These are phyloP conservation scores for Heliconius erato DNA, from an alignment of 2,888 invertebrate genomes.

Conservation along the genomic window DNA sequence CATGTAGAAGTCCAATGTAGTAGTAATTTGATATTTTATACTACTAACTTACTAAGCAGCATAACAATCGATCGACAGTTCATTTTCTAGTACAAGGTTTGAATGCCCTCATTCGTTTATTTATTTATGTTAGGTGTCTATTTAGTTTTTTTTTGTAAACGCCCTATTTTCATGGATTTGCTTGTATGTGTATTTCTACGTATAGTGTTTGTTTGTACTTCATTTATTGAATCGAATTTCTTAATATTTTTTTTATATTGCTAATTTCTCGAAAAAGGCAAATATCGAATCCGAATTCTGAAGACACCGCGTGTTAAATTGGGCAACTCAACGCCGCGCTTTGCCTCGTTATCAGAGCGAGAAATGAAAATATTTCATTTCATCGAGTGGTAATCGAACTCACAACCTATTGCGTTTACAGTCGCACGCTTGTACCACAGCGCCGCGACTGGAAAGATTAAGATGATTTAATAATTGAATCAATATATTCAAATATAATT, in stretches of 20 bases:
- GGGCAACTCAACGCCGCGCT: too few relatives aligned
- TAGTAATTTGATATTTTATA: neutral
- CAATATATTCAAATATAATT: conserved; percentile 8
- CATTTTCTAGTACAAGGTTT: conserved; percentile 11
- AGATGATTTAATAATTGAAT: too few relatives aligned
- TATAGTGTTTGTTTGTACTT: conserved; percentile 6
- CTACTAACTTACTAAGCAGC: neutral
- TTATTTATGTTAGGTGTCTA: conserved; percentile 6
- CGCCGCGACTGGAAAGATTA: too few relatives aligned
- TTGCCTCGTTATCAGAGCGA: too few relatives aligned
- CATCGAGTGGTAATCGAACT: too few relatives aligned
- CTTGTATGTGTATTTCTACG: neutral
- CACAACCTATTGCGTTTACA: too few relatives aligned
- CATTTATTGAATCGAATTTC: neutral
- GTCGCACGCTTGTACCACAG: too few relatives aligned
- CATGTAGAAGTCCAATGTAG: neutral
- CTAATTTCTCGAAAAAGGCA: neutral
- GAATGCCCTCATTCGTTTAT: neutral
- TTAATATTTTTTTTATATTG: neutral
- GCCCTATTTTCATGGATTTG: conserved; percentile 1
- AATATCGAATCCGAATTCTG: too few relatives aligned
- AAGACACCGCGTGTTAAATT: too few relatives aligned
- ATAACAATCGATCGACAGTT: neutral
- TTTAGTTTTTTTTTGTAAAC: neutral
- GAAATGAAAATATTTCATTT: too few relatives aligned